A percentile compares a stretch with the other conserved stretches of the same genome.
Evolutionary conservation across 2,888 invertebrate genomes (phyloP).

Genomic region (Scotopteryx bipunctaria): DNA sequence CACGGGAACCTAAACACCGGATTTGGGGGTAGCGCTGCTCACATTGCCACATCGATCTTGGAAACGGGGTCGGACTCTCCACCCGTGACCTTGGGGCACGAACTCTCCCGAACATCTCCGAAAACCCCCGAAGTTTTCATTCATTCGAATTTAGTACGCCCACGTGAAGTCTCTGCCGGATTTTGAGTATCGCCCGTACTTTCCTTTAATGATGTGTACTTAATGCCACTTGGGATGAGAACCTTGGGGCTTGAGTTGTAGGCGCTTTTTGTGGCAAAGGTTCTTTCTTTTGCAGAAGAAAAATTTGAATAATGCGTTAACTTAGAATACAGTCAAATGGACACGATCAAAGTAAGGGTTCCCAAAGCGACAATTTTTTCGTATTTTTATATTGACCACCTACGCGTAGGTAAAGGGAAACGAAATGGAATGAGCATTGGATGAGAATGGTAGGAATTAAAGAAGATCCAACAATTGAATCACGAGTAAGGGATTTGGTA

Average conservation of each 20-base stretch:
- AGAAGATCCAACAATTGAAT: no score
- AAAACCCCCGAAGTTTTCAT: conserved; percentile 67
- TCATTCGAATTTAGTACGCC: conserved; percentile 59
- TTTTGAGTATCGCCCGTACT: conserved; percentile 44
- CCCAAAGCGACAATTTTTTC: neutral
- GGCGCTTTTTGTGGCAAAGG: conserved; percentile 20
- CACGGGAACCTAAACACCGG: conserved; percentile 61
- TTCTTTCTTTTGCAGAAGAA: conserved; percentile 2
- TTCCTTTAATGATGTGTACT: conserved; percentile 51
- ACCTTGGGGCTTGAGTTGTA: conserved; percentile 27
- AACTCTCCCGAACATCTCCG: conserved; percentile 63
- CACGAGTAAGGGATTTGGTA: no score
- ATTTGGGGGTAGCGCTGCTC: conserved; percentile 58
- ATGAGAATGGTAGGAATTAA: no score
- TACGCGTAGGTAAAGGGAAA: neutral
- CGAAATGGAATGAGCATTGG: neutral
- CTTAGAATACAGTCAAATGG: no score
- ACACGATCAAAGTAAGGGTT: neutral
- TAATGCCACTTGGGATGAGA: conserved; percentile 38
- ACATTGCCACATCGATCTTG: conserved; percentile 79
- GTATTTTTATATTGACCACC: neutral
- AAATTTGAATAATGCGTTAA: neutral
- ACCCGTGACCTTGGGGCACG: conserved; percentile 66
- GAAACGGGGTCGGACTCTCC: conserved; percentile 68
- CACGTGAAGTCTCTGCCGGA: conserved; percentile 45